Conservation (phyloP, 2,113 vertebrate genomes). For the Ovibos moschatus region DNA sequence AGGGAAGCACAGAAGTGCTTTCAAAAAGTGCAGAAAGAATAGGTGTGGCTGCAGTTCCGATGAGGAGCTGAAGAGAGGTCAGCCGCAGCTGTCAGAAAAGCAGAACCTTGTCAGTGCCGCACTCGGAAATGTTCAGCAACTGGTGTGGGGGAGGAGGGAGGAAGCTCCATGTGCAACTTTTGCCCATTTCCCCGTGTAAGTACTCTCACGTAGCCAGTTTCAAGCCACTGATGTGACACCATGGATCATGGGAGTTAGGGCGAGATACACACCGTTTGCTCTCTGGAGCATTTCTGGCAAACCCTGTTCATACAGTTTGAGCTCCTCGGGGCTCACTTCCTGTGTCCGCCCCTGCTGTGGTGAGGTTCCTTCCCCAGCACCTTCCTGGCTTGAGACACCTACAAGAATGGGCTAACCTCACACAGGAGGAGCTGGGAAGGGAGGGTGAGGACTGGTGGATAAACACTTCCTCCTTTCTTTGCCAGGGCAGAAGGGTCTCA, state of each 20-base stretch:
- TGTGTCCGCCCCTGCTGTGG: neutral
- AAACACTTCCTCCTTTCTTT: neutral
- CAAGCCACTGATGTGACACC: neutral
- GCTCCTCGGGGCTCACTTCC: neutral
- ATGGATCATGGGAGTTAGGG: neutral
- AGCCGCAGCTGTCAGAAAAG: neutral
- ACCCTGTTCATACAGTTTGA: neutral
- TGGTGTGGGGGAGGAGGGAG: neutral
- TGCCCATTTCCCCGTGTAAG: neutral
- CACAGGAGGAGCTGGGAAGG: neutral
- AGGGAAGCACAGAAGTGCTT: neutral
- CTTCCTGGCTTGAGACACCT: neutral
- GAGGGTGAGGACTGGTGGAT: neutral
- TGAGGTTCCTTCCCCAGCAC: neutral
- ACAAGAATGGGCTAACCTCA: neutral
- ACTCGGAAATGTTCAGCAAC: neutral
- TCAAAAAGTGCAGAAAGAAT: neutral
- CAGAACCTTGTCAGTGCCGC: neutral
- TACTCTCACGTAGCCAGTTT: neutral
- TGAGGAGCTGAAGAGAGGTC: neutral
- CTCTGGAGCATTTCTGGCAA: neutral
- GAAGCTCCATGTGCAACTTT: neutral
- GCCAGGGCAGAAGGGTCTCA: neutral
- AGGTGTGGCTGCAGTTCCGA: neutral
- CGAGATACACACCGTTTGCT: neutral